Evolutionary conservation across 1,140 invertebrate genomes (phyloP).

Genomic region (Aethina tumida): DNA sequence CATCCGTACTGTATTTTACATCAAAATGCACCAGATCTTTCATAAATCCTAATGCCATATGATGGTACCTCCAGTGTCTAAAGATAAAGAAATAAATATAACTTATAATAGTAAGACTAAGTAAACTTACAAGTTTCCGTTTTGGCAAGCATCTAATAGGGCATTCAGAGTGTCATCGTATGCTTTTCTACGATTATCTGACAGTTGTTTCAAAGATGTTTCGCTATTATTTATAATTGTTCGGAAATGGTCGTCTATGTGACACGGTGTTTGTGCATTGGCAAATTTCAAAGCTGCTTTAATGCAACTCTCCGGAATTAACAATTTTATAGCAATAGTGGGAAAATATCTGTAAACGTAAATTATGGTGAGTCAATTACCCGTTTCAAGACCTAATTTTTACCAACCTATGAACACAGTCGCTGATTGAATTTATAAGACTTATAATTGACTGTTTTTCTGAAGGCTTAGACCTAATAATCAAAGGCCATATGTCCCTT

Average conservation of each 20-base stretch:
- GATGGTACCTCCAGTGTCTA: constrained; percentile 71
- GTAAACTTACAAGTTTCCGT: constrained; percentile 57
- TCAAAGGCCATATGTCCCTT: constrained; percentile 59
- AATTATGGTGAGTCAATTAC: too few relatives aligned
- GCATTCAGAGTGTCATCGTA: constrained; percentile 54
- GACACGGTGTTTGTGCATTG: constrained; percentile 25
- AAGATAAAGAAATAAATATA: constrained; percentile 20
- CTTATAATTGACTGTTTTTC: constrained; percentile 72
- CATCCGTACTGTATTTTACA: constrained; percentile 47
- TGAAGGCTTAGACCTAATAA: constrained; percentile 61
- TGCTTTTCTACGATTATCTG: constrained; percentile 39
- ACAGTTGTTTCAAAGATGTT: constrained; percentile 34
- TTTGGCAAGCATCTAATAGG: constrained; percentile 51
- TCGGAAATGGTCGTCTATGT: constrained; percentile 30
- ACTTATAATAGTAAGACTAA: background rate
- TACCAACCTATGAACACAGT: constrained; percentile 36
- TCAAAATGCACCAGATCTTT: constrained; percentile 61
- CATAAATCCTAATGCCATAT: constrained; percentile 65
- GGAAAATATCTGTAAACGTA: constrained; percentile 46
- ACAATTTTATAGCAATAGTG: constrained; percentile 46
- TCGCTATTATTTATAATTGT: constrained; percentile 37
- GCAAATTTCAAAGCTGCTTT: constrained; percentile 41
- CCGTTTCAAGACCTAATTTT: too few relatives aligned
- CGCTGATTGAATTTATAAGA: constrained; percentile 54
- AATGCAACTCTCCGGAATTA: constrained; percentile 44